Evolutionary conservation across 2,888 invertebrate species (phyloP).

Genomic region (Aphidius colemani): DNA sequence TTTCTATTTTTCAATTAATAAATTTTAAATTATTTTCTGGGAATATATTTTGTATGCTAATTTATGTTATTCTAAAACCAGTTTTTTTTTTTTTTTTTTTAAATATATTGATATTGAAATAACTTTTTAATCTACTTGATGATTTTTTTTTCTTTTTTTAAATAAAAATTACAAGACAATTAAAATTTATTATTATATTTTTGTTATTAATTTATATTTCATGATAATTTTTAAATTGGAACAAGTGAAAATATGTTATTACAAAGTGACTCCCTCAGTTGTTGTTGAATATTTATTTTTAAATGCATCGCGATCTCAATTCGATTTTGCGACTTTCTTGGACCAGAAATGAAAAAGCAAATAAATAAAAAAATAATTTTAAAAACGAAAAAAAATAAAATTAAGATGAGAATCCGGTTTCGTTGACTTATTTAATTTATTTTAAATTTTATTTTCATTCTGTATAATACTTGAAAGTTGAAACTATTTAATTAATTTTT

Average conservation of each 20-base stretch:
- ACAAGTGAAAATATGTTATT: slow-evolving; percentile 36
- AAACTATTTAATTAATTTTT: slow-evolving; percentile 16
- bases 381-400: slow-evolving; percentile 17
- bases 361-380: slow-evolving; percentile 10
- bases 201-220: no score
- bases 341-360: slow-evolving; percentile 5
- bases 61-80: neutral
- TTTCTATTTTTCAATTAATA: no score
- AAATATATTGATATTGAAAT: neutral
- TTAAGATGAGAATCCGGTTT: slow-evolving; percentile 17
- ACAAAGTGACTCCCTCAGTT: slow-evolving; percentile 23
- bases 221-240: neutral
- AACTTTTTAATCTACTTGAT: neutral
- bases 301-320: slow-evolving; percentile 35
- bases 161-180: neutral
- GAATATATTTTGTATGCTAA: no score
- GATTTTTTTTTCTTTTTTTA: neutral
- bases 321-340: slow-evolving; percentile 32
- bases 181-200: no score
- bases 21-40: no score
- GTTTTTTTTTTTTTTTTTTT: neutral
- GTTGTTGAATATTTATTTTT: slow-evolving; percentile 22
- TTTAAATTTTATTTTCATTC: neutral
- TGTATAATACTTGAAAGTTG: slow-evolving; percentile 7
- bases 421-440: slow-evolving; percentile 11